Conservation (phyloP, 2,888 invertebrate genomes). For the Andrena trimmerana region DNA sequence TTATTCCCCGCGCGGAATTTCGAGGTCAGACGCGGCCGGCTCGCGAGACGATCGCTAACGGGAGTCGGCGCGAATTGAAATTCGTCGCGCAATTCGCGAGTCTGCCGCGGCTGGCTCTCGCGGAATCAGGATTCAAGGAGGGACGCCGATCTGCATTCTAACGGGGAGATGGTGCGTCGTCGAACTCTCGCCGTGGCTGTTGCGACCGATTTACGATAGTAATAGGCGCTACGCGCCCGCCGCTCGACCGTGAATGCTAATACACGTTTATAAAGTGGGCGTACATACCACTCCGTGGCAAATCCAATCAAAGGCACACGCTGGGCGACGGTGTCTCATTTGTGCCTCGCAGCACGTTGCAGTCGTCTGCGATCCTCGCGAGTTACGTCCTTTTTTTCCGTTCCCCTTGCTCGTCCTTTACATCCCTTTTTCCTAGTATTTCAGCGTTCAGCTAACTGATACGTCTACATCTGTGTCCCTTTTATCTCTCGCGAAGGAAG, state of each 20-base stretch:
- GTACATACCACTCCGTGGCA: constrained; percentile 78
- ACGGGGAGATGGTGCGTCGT: constrained; percentile 28
- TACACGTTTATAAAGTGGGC: constrained; percentile 76
- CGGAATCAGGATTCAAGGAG: constrained; percentile 29
- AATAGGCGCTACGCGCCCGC: constrained; percentile 69
- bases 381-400: constrained; percentile 3
- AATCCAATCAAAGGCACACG: constrained; percentile 81
- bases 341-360: constrained; percentile 60
- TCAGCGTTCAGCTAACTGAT: background rate
- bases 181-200: constrained; percentile 58
- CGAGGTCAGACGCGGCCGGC: constrained; percentile 33
- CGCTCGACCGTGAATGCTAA: constrained; percentile 74
- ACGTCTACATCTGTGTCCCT: background rate
- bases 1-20: constrained; percentile 39
- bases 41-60: constrained; percentile 59
- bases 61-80: constrained; percentile 64
- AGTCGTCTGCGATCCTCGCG: constrained; percentile 56
- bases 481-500: background rate
- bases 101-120: constrained; percentile 17
- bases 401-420: background rate
- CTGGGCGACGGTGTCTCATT: constrained; percentile 63
- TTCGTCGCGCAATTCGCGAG: constrained; percentile 56
- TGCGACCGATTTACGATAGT: constrained; percentile 76
- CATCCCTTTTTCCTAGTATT: background rate
- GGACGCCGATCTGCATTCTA: constrained; percentile 61